phyloP scores from a whole-genome alignment of 1,140 invertebrate genomes.

The Scaptomyza graminum region DNA sequence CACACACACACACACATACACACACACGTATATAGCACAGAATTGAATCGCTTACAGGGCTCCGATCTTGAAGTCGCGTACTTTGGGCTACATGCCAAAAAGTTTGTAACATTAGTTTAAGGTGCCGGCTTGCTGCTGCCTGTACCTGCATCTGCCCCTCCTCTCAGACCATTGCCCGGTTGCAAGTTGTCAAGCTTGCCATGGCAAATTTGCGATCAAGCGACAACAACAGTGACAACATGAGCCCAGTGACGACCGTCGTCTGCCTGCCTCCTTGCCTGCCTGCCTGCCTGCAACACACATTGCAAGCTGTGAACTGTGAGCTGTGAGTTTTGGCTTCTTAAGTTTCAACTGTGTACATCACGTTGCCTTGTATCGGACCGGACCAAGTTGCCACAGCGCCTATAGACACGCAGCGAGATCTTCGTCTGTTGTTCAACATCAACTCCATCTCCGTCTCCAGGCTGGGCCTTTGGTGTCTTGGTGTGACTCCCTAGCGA shows the following conservation, averaged over 20 bases:
- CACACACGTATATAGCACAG: neutral
- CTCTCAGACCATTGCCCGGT: conserved; percentile 19
- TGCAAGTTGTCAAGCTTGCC: conserved; percentile 79
- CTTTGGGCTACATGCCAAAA: conserved; percentile 73
- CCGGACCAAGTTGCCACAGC: conserved; percentile 29
- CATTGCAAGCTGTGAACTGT: conserved; percentile 57
- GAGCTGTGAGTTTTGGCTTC: conserved; percentile 57
- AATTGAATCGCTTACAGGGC: conserved; percentile 70
- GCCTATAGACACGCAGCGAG: conserved; percentile 23
- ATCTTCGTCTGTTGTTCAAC: conserved; percentile 13
- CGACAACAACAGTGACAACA: conserved; percentile 82
- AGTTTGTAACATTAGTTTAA: conserved; percentile 81
- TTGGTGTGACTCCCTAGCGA: conserved; percentile 25
- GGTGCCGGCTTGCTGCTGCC: conserved; percentile 62
- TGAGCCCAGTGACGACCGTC: conserved; percentile 66
- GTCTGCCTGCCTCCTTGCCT: conserved; percentile 25
- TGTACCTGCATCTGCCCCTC: neutral
- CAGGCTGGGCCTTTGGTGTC: neutral
- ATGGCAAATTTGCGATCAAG: conserved; percentile 80
- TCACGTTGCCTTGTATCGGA: conserved; percentile 71
- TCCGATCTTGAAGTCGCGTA: conserved; percentile 54
- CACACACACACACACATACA: neutral
- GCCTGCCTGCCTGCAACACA: conserved; percentile 4
- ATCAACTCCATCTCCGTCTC: neutral
- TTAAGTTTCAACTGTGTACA: conserved; percentile 77